Base-by-base conservation (phyloP, 2,888 invertebrate genomes). In the Phyllotreta striolata region DNA sequence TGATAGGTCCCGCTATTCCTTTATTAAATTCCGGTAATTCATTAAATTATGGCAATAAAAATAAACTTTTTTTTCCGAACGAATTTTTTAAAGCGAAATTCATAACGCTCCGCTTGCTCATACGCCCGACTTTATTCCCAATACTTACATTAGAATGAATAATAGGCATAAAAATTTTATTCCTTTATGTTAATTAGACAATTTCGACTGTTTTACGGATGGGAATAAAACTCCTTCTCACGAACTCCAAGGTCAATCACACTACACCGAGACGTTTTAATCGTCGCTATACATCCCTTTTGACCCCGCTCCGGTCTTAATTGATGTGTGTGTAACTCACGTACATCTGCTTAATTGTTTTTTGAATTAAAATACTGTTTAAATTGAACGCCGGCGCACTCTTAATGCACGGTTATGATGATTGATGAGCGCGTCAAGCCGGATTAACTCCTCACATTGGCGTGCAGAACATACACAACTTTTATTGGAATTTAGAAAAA, bases 261-360 rank as follows among this genome's bases (percentile, higher is more conserved):
- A 39, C 41, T 24, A 51, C 24, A 59, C 51, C 35, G 41, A 59
- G 56, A 66, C 73, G 73, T 70, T 73, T 72, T 73, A 68, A 70
- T 72, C 73, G 70, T 55, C 67, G 71, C 67, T 71, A 69, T 70
- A 70, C 69, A 70, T 24, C 70, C 68, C 70, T 70, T 71, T 69
- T 70, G 66, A 66, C 60, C 63, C 68, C 70, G 70, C 67, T 66
- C 71, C 68, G 66, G 64, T 58, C 67, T 72, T 72, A 74, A 74
- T 74, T 74, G 72, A 71, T 70, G 70, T 72, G 72, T 71, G 71
- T 69, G 54, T 58, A 72, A 74, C 70, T 70, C 73, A 70, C 70
- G 68, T 72, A 70, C 73, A 74, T 74, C 73, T 74, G 74, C 66
- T 72, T 74, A 72, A 74, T 74, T 73, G 74, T 72, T 73, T 71